These are phyloP conservation scores for Synanthedon myopaeformis DNA, from an alignment of 2,888 invertebrate species.

Conservation along the genomic window DNA sequence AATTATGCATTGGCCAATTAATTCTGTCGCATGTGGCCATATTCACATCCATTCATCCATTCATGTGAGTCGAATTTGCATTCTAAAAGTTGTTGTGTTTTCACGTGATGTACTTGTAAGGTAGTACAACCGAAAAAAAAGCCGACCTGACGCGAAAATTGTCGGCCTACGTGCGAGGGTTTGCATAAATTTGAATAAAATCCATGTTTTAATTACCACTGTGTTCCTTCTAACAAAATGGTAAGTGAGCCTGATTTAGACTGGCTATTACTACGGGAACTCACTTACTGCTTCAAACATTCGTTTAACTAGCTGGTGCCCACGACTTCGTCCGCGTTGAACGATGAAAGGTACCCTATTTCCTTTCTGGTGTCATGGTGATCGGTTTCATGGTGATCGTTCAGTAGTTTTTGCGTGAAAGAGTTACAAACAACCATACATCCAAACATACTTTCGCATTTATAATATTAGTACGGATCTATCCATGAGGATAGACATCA, in stretches of 20 bases:
- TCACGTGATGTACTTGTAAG: not conserved
- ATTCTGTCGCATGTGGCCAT: not conserved
- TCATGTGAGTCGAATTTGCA: not conserved
- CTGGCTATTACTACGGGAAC: too few relatives aligned
- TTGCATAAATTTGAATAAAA: constrained; percentile 10
- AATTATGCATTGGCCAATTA: not conserved
- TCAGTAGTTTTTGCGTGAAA: too few relatives aligned
- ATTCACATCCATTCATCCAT: not conserved
- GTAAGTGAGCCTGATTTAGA: not conserved
- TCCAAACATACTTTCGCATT: too few relatives aligned
- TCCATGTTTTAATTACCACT: constrained; percentile 3
- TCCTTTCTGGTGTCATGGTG: too few relatives aligned
- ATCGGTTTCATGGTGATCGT: too few relatives aligned
- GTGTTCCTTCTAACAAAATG: not conserved
- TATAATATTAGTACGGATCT: too few relatives aligned
- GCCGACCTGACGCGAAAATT: not conserved
- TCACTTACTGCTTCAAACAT: too few relatives aligned
- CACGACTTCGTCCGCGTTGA: too few relatives aligned
- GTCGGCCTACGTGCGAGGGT: constrained; percentile 2
- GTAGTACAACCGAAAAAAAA: not conserved
- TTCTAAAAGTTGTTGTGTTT: not conserved
- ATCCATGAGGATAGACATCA: too few relatives aligned
- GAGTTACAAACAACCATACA: too few relatives aligned
- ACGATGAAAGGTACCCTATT: too few relatives aligned
- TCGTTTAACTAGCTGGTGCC: too few relatives aligned